phyloP scores from a whole-genome alignment of 2,797 vertebrate species.

The Eremophila alpestris region DNA sequence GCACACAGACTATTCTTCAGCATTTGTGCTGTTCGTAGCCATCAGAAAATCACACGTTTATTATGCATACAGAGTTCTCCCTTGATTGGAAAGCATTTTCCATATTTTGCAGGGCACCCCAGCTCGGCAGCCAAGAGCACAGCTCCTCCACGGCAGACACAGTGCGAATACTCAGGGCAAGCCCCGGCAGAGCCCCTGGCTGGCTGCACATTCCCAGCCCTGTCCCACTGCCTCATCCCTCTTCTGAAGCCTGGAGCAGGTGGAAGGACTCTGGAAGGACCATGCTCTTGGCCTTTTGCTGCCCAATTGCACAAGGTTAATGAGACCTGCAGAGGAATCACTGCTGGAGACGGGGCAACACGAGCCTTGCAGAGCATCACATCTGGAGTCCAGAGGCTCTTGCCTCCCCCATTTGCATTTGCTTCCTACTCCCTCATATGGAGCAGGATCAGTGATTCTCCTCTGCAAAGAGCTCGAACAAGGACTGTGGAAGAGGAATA shows the following conservation, averaged over 20 bases:
- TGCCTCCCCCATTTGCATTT: neutral
- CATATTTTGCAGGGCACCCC: neutral
- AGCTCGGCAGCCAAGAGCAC: neutral
- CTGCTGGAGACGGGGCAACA: conserved; percentile 24
- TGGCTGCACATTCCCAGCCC: neutral
- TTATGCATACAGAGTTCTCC: neutral
- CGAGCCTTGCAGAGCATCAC: conserved; percentile 14
- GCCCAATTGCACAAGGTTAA: conserved; percentile 57
- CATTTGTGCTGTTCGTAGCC: neutral
- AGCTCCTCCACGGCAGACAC: rapidly evolving
- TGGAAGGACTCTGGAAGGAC: conserved; percentile 6
- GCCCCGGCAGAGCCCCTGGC: rapidly evolving
- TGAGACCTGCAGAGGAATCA: conserved; percentile 20
- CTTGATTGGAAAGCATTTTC: neutral
- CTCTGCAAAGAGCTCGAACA: neutral
- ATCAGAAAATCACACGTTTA: conserved; percentile 18
- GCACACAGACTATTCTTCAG: conserved; percentile 39
- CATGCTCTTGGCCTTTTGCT: conserved; percentile 21
- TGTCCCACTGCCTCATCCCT: neutral
- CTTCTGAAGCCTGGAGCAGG: neutral
- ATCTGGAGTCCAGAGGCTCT: conserved; percentile 35
- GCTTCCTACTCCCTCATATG: neutral
- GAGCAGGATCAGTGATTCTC: neutral
- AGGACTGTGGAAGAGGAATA: conserved; percentile 13
- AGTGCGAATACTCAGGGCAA: rapidly evolving